Evolutionary conservation across 2,113 vertebrate genomes (phyloP).

Genomic region (Saguinus midas): DNA sequence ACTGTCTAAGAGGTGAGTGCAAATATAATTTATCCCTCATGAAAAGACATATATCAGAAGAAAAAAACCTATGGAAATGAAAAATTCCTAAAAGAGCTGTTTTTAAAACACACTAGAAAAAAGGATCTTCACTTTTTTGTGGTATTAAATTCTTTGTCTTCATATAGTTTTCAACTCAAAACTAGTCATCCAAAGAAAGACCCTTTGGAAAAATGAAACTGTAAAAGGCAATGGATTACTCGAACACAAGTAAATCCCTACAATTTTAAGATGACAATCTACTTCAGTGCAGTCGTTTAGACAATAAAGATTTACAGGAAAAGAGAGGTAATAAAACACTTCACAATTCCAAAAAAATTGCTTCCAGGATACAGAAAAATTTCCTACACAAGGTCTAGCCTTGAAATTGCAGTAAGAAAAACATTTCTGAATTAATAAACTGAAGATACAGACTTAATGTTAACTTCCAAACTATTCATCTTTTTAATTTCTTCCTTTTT

Average conservation of each 20-base stretch:
- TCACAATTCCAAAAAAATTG: constrained; percentile 55
- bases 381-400: constrained; percentile 32
- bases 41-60: constrained; percentile 28
- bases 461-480: not conserved
- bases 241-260: constrained; percentile 42
- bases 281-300: constrained; percentile 43
- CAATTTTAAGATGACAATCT: constrained; percentile 53
- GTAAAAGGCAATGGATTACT: constrained; percentile 45
- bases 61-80: constrained; percentile 36
- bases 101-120: not conserved
- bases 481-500: not conserved
- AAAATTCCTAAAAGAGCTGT: constrained; percentile 15
- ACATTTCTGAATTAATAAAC: constrained; percentile 51
- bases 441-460: constrained; percentile 6
- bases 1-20: not conserved
- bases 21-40: constrained; percentile 22
- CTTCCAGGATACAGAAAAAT: constrained; percentile 47
- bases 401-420: constrained; percentile 42
- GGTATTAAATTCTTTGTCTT: constrained; percentile 62
- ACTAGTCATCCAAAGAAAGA: constrained; percentile 42
- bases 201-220: constrained; percentile 63
- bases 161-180: constrained; percentile 51
- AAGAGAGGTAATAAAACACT: constrained; percentile 66
- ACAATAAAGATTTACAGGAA: constrained; percentile 64
- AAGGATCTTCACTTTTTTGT: not conserved